Evolutionary conservation across 2,797 vertebrate species (phyloP), one percentile per base, ranked within the genome.

Genomic region (Pitangus sulphuratus): DNA sequence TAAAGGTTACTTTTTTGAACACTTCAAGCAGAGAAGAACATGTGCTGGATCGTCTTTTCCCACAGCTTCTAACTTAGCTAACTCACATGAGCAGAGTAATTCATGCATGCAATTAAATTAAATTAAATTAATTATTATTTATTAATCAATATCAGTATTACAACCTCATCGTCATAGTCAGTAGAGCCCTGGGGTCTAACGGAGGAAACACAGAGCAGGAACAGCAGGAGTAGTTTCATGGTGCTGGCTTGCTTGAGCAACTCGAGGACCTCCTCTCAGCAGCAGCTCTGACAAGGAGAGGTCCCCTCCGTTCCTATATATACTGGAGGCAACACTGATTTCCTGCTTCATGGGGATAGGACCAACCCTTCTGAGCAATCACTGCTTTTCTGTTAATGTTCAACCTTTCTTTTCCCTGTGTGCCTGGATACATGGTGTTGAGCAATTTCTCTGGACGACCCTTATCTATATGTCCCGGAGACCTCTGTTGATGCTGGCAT

Each of bases 201-300:
- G 2, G 72, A 69, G 54, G 90, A 93, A 87, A 95, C 64, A 90
- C 98, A 98, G 61, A 99, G 87, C 37, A 98, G 96, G 74, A 98
- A 81, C n/a, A 99, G 61, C 71, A 98, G 95, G 19, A 98, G 82
- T 79, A 96, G 75, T 95, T 97, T 98, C 98, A 99, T 98, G 84
- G 87, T 94, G 93, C 90, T 85, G 79, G 54, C 48, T 86, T 84
- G 91, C 82, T 85, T 39, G 44, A 94, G 90, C 75, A 79, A 54
- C 93, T 97, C 85, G 35, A 74, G 85, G 96, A 66, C 53, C 68
- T 85, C 93, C 89, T 88, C 79, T 71, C 92, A 79, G 35, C 86
- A 75, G 72, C 76, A 71, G 91, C 69, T 84, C 80, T 93, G 69
- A 48, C 21, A 60, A n/a, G 33, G 56, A 82, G 57, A 93, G 44